Evolutionary conservation across 2,888 invertebrate species (phyloP), one percentile per base, ranked within the genome.

Genomic region (Plebejus melissa): DNA sequence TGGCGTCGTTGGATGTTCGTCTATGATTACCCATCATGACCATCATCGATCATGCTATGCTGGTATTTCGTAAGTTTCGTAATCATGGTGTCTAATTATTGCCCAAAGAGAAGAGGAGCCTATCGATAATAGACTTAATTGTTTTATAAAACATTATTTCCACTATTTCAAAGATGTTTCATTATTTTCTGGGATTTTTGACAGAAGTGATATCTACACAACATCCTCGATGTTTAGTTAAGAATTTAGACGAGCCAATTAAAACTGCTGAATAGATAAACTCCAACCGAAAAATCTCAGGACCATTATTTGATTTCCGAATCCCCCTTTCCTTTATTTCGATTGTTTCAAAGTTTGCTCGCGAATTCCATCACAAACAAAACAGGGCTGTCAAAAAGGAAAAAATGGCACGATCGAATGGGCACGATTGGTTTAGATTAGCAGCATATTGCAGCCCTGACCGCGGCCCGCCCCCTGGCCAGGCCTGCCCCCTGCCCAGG

Each of bases 391-490:
- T 76, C 65, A 74, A 76, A 76, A 76, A 60, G 69, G 76, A 76
- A 79, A 78, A 76, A 77, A 76, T 41, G 76, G 76, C 74, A 74
- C 78, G 75, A 80, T 80, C 75, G 77, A 79, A 70, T 80, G 79
- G 76, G 77, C 78, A 79, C 77, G 79, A 80, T 80, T 79, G 81
- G 79, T 82, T 80, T 80, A 79, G 79, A 80, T 80, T 83, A 80
- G 81, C 80, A 81, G 82, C 80, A 76, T 79, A 81, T 80, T 79
- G 81, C 81, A 81, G 79, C 82, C 77, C 78, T 83, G 85, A 90
- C 90, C 90, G 85, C 86, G 82, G 74, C 82, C 87, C 90, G 87
- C 90, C 90, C 85, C 81, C 54, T 81, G 82, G 84, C 85, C 87
- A 83, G 46, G 9, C 46, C 80, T 85, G 82, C 80, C 82, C 83